phyloP scores from a whole-genome alignment of 2,888 invertebrate genomes.

The Cataglyphis rosenhaueri region DNA sequence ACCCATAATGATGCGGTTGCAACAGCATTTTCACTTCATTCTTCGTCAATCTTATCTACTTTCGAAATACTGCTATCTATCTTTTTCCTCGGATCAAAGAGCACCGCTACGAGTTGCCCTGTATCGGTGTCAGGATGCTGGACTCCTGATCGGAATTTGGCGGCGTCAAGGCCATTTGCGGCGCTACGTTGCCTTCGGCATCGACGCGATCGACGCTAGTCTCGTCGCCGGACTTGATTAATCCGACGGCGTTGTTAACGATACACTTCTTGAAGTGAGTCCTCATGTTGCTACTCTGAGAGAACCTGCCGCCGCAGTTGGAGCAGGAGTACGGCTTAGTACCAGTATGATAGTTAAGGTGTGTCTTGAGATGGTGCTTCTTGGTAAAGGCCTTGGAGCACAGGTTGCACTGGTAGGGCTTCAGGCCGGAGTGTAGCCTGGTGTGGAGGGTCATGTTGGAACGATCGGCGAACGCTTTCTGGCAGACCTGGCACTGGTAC shows the following conservation, averaged over 20 bases:
- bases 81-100: neutral
- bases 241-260: conserved; percentile 50
- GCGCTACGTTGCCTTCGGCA: neutral
- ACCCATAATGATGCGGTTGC: neutral
- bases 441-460: conserved; percentile 95
- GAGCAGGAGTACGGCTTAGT: conserved; percentile 92
- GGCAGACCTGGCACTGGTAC: conserved; percentile 92
- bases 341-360: conserved; percentile 94
- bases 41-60: neutral
- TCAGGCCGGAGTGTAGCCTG: conserved; percentile 92
- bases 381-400: conserved; percentile 94
- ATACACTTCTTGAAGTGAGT: conserved; percentile 93
- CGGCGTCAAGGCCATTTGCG: conserved; percentile 74
- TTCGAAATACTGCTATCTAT: neutral
- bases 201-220: neutral
- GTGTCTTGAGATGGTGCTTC: conserved; percentile 94
- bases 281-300: conserved; percentile 95
- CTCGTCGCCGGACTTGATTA: neutral
- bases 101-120: conserved; percentile 50
- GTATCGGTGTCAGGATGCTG: conserved; percentile 72
- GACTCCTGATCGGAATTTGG: conserved; percentile 82
- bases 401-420: conserved; percentile 90
- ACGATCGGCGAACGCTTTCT: conserved; percentile 93
- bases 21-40: neutral
- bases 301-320: conserved; percentile 91